Base-by-base conservation (phyloP, 2,797 vertebrate species). In the Chrysocyon brachyurus region DNA sequence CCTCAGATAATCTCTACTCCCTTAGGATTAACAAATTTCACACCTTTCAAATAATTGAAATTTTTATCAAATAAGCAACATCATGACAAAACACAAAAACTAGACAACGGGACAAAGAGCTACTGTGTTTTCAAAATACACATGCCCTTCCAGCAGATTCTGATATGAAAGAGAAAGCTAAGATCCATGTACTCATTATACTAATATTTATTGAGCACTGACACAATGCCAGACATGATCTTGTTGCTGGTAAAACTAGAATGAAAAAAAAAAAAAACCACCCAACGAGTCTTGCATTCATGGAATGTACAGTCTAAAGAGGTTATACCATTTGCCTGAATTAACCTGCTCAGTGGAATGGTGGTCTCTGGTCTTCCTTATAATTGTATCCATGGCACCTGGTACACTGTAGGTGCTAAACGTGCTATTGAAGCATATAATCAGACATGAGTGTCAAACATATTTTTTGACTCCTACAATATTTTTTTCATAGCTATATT, bases 381-480 rank as follows among this genome's bases (percentile, higher is more conserved):
- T 89, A 31, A 56, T 33, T 63, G 24, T 56, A 75, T 57, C 26
- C 6, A 3, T n/a, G 68, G 36, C 46, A 33, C 31, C 36, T 75
- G 46, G 46, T 31, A 73, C 16, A 28, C 6, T 56, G 12, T 70
- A 88, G 12, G 9, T 79, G 19, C 24, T 59, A 52, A 94, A 52
- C 0, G 8, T 83, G 40, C n/a, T 95, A 21, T 46, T 59, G 33
- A 93, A 63, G 49, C 24, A 40, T 57, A 33, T 12, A 81, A 36
- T 92, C 88, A 95, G 49, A 91, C 31, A 16, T 70, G 46, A 52
- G 8, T 88, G 46, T 83, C 83, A 66, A 63, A 57, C n/a, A 87
- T 6, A 75, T 14, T 83, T 95, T 90, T 84, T 87, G 1, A 97
- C 49, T 93, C 54, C 82, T 95, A 63, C 56, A 61, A 31, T 63